Evolutionary conservation across 2,113 vertebrate species (phyloP), one percentile per base, ranked within the genome.

Genomic region (Malurus cyaneus): DNA sequence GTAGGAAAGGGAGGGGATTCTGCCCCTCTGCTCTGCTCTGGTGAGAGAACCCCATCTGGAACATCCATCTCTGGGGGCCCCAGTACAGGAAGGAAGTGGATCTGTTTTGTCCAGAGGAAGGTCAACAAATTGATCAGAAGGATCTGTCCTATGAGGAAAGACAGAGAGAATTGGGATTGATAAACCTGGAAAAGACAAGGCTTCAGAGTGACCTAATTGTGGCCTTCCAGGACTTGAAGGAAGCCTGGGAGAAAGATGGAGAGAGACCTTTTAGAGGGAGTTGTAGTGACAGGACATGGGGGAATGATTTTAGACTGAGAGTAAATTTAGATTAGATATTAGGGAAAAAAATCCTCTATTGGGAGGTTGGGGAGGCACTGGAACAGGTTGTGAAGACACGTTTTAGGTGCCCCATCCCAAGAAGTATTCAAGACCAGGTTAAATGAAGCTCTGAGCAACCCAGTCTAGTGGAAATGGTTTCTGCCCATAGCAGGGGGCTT

Each of bases 71-170:
- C 41, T 69, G 70, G 14, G 53, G 6, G 13, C 3, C 25, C n/a
- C 78, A 61, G 17, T 25, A 34, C 4, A 18, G 54, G 20, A 42
- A 18, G 17, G 5, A 18, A n/a, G 25, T 0, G 0, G 0, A 34
- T 0, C 13, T 47, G 7, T 10, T 9, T 13, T 53, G 39, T 8
- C 19, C 24, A 29, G 39, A 60, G 29, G 9, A 67, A 5, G 6
- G 29, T 14, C 14, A 26, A 14, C 41, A 54, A 12, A 13, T 0
- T 41, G 29, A 47, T 53, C 25, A 61, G 25, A 76, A 14, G 24
- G 24, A n/a, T 10, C 0, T n/a, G 4, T 29, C 28, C 18, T 66
- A 9, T 11, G 14, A 42, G 14, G 4, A 47, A 69, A 47, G 17
- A 15, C 10, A 14, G 29, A 34, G 19, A 67, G 5, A 26, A 53